Conservation (phyloP, 92 coral and sea anemone genomes). For the Plumapathes pennacea region DNA sequence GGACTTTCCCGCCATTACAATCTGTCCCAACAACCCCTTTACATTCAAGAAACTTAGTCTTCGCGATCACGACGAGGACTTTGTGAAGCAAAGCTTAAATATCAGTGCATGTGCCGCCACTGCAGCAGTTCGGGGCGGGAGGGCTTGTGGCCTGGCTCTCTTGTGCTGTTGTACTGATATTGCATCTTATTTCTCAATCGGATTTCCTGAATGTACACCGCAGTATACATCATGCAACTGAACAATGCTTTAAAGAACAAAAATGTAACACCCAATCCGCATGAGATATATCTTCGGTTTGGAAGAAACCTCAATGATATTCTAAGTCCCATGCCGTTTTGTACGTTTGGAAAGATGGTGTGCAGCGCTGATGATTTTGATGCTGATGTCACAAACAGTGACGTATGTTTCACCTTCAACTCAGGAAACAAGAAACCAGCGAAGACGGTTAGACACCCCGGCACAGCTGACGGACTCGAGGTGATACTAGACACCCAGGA, state of each 20-base stretch:
- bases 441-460: background rate
- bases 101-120: constrained; percentile 43
- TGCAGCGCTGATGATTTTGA: constrained; percentile 14
- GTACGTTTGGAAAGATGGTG: constrained; percentile 8
- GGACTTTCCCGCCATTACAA: constrained; percentile 53
- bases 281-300: background rate
- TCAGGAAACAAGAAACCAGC: constrained; percentile 12
- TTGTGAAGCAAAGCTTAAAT: constrained; percentile 22
- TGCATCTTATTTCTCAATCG: background rate
- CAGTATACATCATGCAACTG: constrained; percentile 7
- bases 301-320: constrained; percentile 16
- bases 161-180: constrained; percentile 18
- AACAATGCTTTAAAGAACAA: background rate
- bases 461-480: constrained; percentile 10
- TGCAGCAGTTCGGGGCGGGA: constrained; percentile 14
- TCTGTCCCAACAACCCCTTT: constrained; percentile 25
- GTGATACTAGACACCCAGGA: constrained; percentile 17
- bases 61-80: constrained; percentile 22
- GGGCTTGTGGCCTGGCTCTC: constrained; percentile 36
- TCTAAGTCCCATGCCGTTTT: background rate
- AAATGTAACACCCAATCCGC: constrained; percentile 5
- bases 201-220: constrained; percentile 15
- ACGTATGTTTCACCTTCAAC: constrained; percentile 46
- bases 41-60: constrained; percentile 13
- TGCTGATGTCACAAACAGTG: constrained; percentile 10